Evolutionary conservation across 2,888 invertebrate species (phyloP).

Genomic region (Fragum fragum): DNA sequence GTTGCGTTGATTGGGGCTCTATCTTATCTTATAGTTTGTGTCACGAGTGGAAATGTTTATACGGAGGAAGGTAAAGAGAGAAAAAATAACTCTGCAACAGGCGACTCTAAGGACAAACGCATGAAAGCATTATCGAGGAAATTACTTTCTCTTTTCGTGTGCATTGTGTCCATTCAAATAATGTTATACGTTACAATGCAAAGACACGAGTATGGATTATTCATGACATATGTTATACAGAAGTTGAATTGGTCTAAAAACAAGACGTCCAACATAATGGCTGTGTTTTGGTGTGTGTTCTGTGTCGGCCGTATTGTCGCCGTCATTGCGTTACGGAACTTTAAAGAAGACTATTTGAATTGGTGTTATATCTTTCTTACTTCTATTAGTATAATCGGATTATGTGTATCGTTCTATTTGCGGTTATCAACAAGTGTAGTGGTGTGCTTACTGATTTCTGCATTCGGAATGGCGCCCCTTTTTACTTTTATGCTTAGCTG

Average conservation of each 20-base stretch:
- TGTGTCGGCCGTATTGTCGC: slow-evolving; percentile 1
- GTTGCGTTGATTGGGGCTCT: neutral
- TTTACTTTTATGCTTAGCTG: slow-evolving; percentile 16
- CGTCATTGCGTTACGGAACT: neutral
- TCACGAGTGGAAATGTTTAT: neutral
- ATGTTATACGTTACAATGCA: slow-evolving; percentile 17
- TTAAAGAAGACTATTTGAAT: neutral
- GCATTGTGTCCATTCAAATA: neutral
- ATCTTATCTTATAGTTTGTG: neutral
- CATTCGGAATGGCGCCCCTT: slow-evolving; percentile 15
- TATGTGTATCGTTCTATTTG: neutral
- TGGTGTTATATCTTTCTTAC: neutral
- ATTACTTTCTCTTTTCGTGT: neutral
- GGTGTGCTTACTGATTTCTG: neutral
- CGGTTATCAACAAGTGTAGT: neutral
- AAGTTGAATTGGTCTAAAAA: neutral
- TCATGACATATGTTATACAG: slow-evolving; percentile 9
- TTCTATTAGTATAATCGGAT: neutral
- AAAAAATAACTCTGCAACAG: neutral
- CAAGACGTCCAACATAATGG: neutral
- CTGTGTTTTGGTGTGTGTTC: slow-evolving; percentile 12
- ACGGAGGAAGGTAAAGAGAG: neutral
- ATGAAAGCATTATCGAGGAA: neutral
- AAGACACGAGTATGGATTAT: slow-evolving; percentile 11
- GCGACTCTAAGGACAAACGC: neutral